Conservation (phyloP, 2,113 vertebrate genomes). For the Rhodinocichla rosea region DNA sequence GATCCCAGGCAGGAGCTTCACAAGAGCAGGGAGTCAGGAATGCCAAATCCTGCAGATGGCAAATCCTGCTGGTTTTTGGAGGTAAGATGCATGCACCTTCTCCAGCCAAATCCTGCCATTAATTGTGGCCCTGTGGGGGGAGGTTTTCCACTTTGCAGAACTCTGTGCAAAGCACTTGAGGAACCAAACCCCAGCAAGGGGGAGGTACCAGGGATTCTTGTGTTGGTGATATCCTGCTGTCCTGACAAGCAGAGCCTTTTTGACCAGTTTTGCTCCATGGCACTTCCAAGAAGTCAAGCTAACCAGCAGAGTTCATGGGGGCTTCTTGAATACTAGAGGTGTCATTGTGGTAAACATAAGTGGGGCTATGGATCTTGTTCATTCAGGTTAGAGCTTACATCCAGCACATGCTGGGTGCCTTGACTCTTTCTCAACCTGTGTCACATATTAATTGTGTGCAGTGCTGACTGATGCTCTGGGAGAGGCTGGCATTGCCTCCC, state of each 20-base stretch:
- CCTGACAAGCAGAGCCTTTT: background rate
- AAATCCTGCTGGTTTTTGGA: background rate
- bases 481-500: background rate
- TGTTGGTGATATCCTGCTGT: background rate
- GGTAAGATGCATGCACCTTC: background rate
- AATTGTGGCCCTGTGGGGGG: accelerated
- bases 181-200: accelerated
- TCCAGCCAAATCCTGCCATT: background rate
- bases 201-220: background rate
- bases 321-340: background rate
- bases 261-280: background rate
- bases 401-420: background rate
- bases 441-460: background rate
- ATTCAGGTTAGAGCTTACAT: background rate
- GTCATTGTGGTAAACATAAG: background rate
- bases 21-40: background rate
- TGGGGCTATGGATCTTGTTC: background rate
- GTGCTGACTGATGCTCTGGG: background rate
- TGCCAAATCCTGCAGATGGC: background rate
- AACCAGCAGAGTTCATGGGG: background rate
- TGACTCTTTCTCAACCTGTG: background rate
- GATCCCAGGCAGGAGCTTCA: background rate
- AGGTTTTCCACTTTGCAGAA: background rate
- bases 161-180: background rate
- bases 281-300: background rate